Percentiles rank a stretch among this genome's conserved stretches.
These are phyloP conservation scores for Pampus argenteus DNA, from an alignment of 2,797 vertebrate species.

Conservation along the genomic window DNA sequence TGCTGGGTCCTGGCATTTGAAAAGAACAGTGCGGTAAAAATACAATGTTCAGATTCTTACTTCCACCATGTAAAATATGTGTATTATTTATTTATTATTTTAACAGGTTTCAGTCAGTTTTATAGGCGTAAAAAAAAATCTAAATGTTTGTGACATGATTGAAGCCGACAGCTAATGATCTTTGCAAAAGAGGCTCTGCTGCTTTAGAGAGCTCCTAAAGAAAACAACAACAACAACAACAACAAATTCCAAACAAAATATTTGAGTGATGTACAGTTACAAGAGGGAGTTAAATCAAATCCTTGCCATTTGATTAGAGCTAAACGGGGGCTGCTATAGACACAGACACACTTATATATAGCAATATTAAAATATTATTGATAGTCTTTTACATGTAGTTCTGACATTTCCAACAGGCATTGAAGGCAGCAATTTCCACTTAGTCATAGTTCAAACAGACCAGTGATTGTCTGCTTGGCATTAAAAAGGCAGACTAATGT, in stretches of 20 bases:
- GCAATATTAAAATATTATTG: too few relatives aligned
- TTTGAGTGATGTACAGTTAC: too few relatives aligned
- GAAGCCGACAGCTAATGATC: neutral
- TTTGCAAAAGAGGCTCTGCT: too few relatives aligned
- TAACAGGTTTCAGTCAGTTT: neutral
- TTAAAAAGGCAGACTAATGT: slow-evolving; percentile 10
- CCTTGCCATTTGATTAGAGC: too few relatives aligned
- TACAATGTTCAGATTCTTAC: slow-evolving; percentile 1
- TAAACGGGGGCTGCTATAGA: too few relatives aligned
- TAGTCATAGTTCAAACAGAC: slow-evolving; percentile 12
- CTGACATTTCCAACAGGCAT: neutral
- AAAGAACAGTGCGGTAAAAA: slow-evolving; percentile 20
- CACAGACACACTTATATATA: too few relatives aligned
- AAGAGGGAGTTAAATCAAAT: too few relatives aligned
- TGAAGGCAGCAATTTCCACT: slow-evolving; percentile 1
- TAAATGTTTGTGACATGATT: neutral
- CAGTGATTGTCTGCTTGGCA: slow-evolving; percentile 8
- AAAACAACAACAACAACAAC: too few relatives aligned
- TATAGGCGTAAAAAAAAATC: neutral
- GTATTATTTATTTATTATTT: neutral
- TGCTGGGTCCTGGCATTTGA: slow-evolving; percentile 61
- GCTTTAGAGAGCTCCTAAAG: too few relatives aligned
- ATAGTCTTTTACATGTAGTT: neutral
- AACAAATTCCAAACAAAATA: too few relatives aligned
- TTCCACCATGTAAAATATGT: neutral